phyloP scores from a whole-genome alignment of 2,888 invertebrate genomes.

The Nineta flava region DNA sequence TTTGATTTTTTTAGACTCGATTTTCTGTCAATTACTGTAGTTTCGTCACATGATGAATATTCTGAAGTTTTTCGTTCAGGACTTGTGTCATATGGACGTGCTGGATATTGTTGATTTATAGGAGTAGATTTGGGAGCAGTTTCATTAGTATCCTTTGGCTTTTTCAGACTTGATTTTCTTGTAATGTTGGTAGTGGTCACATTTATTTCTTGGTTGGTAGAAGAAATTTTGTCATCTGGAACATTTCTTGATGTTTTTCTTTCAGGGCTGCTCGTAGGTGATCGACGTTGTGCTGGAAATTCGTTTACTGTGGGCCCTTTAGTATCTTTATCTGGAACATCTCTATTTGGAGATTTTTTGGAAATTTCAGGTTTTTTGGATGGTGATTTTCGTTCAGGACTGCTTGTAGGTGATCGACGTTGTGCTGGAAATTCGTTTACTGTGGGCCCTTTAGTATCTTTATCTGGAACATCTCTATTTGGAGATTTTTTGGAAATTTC shows the following conservation, averaged over 20 bases:
- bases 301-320: slow-evolving; percentile 16
- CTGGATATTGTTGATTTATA: neutral
- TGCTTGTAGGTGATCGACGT: slow-evolving; percentile 9
- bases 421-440: slow-evolving; percentile 4
- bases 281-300: slow-evolving; percentile 20
- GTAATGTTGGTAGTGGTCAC: too few relatives aligned
- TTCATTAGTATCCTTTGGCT: too few relatives aligned
- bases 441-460: slow-evolving; percentile 6
- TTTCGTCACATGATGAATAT: neutral
- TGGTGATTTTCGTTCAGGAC: slow-evolving; percentile 7
- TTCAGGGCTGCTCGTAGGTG: slow-evolving; percentile 18
- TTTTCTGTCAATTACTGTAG: neutral
- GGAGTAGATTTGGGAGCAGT: too few relatives aligned
- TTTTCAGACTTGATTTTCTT: too few relatives aligned
- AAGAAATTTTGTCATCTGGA: slow-evolving; percentile 9
- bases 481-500: neutral
- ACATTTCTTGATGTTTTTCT: slow-evolving; percentile 5
- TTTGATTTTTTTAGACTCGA: neutral
- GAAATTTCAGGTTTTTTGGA: slow-evolving; percentile 3
- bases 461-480: slow-evolving; percentile 7
- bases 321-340: neutral
- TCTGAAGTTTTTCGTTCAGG: neutral
- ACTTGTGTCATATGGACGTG: neutral
- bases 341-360: slow-evolving; percentile 5
- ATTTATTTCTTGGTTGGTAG: slow-evolving; percentile 12